Evolutionary conservation across 1,140 invertebrate genomes (phyloP), one percentile per base, ranked within the genome.

Genomic region (Drosophila ogumai): DNA sequence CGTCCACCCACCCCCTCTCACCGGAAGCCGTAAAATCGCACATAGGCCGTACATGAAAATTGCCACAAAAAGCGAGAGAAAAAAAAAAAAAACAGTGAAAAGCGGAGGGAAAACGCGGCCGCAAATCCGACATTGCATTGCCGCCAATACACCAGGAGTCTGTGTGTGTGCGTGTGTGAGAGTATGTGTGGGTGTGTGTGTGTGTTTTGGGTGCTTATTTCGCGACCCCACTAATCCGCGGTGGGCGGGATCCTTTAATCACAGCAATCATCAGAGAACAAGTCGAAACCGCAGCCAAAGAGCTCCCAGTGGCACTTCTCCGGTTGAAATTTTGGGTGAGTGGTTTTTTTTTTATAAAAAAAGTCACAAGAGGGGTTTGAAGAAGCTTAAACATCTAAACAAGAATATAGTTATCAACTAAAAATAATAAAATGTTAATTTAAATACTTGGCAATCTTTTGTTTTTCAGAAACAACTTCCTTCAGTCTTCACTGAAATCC

Each of bases 41-140:
- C 75, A 54, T 78, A 82, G 82, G 75, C 79, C 65, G 63, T 69
- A 71, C 77, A 63, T 49, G 50, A 73, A 66, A 81, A 78, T 67
- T 63, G 65, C 65, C 72, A 38, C 57, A 65, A 58, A 81, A 73
- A 79, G 63, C 32, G 31, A 52, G 66, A 84, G 60, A 63, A 63
- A 55, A 80, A 71, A 76, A 59, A 19, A 13, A 71, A 68, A 52
- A 19, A 25, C 8, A 36, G 40, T 22, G 43, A 72, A 57, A 50
- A 54, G 38, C 50, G 31, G 38, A 49, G 17, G 31, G 7, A 50
- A 71, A 75, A 75, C 59, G 63, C 63, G 81, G 79, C 79, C 82
- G 69, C 82, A 87, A 87, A 88, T 81, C 75, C 82, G 75, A 87
- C 82, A 87, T 75, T 86, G 82, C 82, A 85, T 82, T 79, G 75